Evolutionary conservation across 2,113 vertebrate species (phyloP).

Genomic region (Callipepla californica): DNA sequence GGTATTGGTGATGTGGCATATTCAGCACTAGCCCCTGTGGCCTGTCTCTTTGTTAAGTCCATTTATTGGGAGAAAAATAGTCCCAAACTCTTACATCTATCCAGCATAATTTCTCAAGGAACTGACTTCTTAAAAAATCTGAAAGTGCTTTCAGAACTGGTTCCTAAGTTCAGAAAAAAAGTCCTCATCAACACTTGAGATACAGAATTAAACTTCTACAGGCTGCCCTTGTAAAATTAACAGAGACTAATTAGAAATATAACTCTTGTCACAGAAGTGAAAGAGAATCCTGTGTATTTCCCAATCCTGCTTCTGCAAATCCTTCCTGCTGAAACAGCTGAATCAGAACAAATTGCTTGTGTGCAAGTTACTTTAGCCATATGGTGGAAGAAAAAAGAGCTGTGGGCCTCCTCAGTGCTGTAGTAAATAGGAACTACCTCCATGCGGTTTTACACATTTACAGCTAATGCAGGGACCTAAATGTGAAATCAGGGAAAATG

Average conservation of each 20-base stretch:
- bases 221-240: not conserved
- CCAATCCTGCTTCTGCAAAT: conserved; percentile 65
- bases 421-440: conserved; percentile 54
- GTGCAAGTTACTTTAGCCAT: conserved; percentile 34
- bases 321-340: conserved; percentile 66
- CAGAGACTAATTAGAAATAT: conserved; percentile 53
- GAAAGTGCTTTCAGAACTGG: not conserved
- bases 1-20: not conserved
- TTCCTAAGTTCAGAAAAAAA: not conserved
- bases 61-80: not conserved
- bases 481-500: conserved; percentile 8
- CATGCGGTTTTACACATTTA: conserved; percentile 22
- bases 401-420: not conserved
- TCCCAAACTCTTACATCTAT: not conserved
- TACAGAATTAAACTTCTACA: not conserved
- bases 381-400: conserved; percentile 29
- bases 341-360: conserved; percentile 57
- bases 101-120: not conserved
- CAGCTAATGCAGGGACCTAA: not conserved
- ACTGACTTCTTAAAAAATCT: not conserved
- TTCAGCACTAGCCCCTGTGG: not conserved
- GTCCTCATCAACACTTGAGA: not conserved
- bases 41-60: not conserved
- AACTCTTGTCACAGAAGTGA: conserved; percentile 64
- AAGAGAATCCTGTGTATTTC: conserved; percentile 59